Evolutionary conservation across 2,888 invertebrate species (phyloP), one percentile per base, ranked within the genome.

Genomic region (Amiota communis): DNA sequence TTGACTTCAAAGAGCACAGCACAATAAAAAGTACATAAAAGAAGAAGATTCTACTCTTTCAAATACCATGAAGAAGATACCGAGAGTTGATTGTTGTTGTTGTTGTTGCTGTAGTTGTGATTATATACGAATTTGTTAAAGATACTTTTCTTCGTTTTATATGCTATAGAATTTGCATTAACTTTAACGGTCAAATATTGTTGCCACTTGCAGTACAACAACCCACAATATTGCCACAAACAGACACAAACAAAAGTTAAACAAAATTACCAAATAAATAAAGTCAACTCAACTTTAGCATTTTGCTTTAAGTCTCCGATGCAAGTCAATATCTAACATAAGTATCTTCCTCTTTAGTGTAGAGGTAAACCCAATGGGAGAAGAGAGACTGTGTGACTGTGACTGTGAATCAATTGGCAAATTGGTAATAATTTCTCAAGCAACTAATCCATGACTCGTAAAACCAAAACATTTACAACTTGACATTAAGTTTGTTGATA

Each of bases 361-460:
- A 4, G 2, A 36, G 36, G 0, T 36, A 2, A 6, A 36, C 6
- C 6, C 8, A 36, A 36, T 36, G 36, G 36, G 2, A 23, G 36
- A 36, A 36, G 36, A 36, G 8, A 36, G 23, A 23, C 1, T 23
- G 23, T 23, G 23, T 3, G 1, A 59, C 71, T 15, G 12, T 57
- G 49, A 13, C 70, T 56, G 70, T 68, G 69, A 48, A 51, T 74
- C 78, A 77, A 36, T 76, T 75, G 78, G 77, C 87, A 86, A 86
- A 86, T 86, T 86, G 86, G 86, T 86, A 85, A 86, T 86, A 87
- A 86, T 85, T 86, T 78, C 84, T 80, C 85, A 75, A 81, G 4
- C 36, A 36, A 80, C 82, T 86, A 87, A 86, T 86, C 87, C 86
- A 87, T 86, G 87, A 86, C 84, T 86, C 85, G 84, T 4, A 36